These are phyloP conservation scores for Microcebus griseorufus DNA, from an alignment of 2,113 vertebrate species.

Conservation along the genomic window DNA sequence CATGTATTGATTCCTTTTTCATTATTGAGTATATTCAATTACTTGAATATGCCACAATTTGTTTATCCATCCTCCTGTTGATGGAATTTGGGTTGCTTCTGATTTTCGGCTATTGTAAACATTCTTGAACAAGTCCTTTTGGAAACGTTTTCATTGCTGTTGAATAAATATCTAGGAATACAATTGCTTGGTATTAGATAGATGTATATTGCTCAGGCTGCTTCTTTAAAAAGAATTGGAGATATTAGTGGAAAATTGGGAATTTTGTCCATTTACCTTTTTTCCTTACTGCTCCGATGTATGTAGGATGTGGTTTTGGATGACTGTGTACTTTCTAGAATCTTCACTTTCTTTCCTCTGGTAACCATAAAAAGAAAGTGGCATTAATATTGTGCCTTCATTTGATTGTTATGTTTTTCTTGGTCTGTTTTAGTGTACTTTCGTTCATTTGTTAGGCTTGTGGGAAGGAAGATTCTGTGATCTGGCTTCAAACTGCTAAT, in stretches of 20 bases:
- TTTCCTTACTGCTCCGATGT: neutral
- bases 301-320: neutral
- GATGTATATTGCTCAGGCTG: neutral
- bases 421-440: neutral
- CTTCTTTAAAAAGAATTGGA: neutral
- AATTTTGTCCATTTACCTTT: neutral
- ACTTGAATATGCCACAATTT: neutral
- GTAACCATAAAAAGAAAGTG: neutral
- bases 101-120: neutral
- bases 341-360: neutral
- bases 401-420: neutral
- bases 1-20: neutral
- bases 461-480: neutral
- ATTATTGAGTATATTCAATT: neutral
- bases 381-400: neutral
- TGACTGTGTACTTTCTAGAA: neutral
- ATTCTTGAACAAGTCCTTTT: neutral
- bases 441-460: neutral
- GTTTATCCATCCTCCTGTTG: neutral
- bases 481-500: neutral
- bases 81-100: neutral
- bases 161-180: neutral
- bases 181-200: neutral
- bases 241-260: neutral
- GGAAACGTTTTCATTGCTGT: constrained; percentile 29